Evolutionary conservation across 1,140 invertebrate genomes (phyloP), one percentile per base, ranked within the genome.

Genomic region (Drosophila oshimai): DNA sequence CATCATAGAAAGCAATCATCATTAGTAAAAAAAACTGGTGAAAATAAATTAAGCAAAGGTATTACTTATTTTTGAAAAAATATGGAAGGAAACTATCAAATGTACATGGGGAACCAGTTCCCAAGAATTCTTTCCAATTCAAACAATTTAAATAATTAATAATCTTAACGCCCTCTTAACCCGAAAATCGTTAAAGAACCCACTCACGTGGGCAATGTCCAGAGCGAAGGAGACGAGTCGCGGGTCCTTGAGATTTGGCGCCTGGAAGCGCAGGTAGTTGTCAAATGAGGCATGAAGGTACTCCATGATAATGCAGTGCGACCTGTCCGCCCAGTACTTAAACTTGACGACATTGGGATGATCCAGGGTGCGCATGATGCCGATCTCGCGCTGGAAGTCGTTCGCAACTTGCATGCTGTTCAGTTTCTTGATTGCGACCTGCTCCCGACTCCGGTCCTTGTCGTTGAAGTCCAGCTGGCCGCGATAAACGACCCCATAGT

Each of bases 311-410:
- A 98, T 92, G 55, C 95, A 94, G 10, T 95, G 93, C 67, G 95
- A 95, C 39, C 95, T 94, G 68, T 95, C 93, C 9, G 96, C 94
- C 45, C 96, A 95, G 9, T 95, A 96, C 41, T 96, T 93, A 70
- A 98, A 97, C 91, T 95, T 93, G 0, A 98, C 96, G 62, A 98
- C 96, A 90, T 98, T 98, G 34, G 93, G 93, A 92, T 98, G 97
- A 62, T 95, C 93, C 15, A 98, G 90, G 0, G 93, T 94, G 91
- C 95, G 95, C 94, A 97, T 96, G 18, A 97, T 96, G 17, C 92
- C 89, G 36, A 96, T 96, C 93, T 96, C 95, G 47, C 94, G 91
- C 71, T 94, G 92, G 67, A 95, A 95, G 76, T 95, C 94, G 26
- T 91, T 87, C 1, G 47, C 10, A 90, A 73, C 34, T 90, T 92